A percentile compares a stretch with the other conserved stretches of the same genome.
These are phyloP conservation scores for Theristus sp. DNA, from an alignment of 2,888 invertebrate genomes.

Conservation along the genomic window DNA sequence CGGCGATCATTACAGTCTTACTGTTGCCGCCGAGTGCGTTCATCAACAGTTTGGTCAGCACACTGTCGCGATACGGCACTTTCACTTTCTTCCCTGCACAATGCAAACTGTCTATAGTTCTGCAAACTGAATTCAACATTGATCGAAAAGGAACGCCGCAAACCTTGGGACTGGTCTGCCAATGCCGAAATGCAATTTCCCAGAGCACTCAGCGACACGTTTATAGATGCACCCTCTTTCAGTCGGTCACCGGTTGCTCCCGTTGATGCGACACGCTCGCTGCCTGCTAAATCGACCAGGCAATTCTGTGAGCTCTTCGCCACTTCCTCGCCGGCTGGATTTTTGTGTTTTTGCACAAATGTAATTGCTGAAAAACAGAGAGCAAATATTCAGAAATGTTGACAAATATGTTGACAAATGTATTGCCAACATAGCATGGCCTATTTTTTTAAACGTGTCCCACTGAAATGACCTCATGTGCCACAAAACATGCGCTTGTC, in stretches of 20 bases:
- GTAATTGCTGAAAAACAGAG: constrained; percentile 36
- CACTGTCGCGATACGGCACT: constrained; percentile 38
- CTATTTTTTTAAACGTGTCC: too few species aligned
- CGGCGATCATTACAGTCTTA: constrained; percentile 94
- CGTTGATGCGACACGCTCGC: constrained; percentile 37
- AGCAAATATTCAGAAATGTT: background rate
- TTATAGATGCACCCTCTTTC: constrained; percentile 39
- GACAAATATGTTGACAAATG: too few species aligned
- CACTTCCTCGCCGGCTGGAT: constrained; percentile 35
- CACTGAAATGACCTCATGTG: too few species aligned
- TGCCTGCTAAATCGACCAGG: constrained; percentile 40
- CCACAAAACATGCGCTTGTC: too few species aligned
- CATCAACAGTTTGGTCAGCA: constrained; percentile 4
- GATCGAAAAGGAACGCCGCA: too few species aligned
- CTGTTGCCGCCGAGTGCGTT: constrained; percentile 91
- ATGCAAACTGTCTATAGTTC: too few species aligned
- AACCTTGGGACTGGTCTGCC: constrained; percentile 29
- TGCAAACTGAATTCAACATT: too few species aligned
- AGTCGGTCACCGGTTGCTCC: constrained; percentile 38
- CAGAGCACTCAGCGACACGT: constrained; percentile 35
- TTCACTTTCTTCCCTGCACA: constrained; percentile 5
- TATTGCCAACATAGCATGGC: too few species aligned
- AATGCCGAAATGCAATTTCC: constrained; percentile 36
- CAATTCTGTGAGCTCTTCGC: constrained; percentile 35
- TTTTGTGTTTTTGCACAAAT: constrained; percentile 35